Percentiles rank a stretch among this genome's conserved stretches.
Evolutionary conservation across 1,140 invertebrate species (phyloP).

Genomic region (Drosophila saltans): DNA sequence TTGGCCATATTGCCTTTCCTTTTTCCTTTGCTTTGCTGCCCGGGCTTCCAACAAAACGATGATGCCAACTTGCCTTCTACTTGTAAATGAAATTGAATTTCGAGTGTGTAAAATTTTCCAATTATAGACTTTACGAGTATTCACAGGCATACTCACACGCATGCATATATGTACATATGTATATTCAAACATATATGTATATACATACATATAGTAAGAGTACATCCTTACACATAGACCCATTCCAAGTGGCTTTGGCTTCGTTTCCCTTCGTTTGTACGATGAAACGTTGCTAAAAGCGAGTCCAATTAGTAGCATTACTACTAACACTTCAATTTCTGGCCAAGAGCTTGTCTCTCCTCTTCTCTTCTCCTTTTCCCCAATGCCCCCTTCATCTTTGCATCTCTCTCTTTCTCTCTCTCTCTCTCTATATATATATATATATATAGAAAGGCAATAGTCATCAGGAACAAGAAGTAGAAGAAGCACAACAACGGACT

Average conservation of each 20-base stretch:
- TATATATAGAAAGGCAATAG: constrained; percentile 63
- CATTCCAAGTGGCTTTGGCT: constrained; percentile 28
- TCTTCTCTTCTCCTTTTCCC: neutral
- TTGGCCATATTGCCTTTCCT: neutral
- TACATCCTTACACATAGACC: constrained; percentile 4
- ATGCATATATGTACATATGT: neutral
- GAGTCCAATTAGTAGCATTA: constrained; percentile 82
- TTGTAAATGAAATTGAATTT: constrained; percentile 70
- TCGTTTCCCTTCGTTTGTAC: constrained; percentile 40
- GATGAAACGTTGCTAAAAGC: constrained; percentile 73
- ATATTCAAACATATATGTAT: constrained; percentile 12
- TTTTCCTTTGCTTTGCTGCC: neutral
- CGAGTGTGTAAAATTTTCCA: constrained; percentile 81
- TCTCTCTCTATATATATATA: constrained; percentile 11
- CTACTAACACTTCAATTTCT: constrained; percentile 80
- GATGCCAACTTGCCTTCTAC: constrained; percentile 20
- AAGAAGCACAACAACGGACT: constrained; percentile 40
- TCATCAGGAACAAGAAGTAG: constrained; percentile 51
- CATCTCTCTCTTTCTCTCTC: constrained; percentile 18
- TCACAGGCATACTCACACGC: constrained; percentile 16
- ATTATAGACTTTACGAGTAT: constrained; percentile 63
- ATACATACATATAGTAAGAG: constrained; percentile 5
- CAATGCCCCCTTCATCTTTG: constrained; percentile 18
- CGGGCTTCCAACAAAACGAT: constrained; percentile 29
- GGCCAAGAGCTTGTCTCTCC: constrained; percentile 31